phyloP scores from a whole-genome alignment of 2,113 vertebrate genomes.

The Notarius quadriscutis region DNA sequence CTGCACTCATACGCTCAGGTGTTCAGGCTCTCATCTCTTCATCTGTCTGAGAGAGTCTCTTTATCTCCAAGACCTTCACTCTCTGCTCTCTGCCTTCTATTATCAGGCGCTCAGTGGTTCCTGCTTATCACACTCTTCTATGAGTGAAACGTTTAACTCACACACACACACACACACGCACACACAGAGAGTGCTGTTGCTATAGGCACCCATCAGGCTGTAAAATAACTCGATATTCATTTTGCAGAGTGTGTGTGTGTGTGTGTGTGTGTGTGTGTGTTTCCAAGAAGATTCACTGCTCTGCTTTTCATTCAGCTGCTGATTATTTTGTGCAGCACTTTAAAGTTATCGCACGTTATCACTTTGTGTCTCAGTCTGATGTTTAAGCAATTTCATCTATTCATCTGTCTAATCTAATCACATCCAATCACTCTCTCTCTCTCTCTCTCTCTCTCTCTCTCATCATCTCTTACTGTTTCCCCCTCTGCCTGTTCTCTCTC shows the following conservation, averaged over 20 bases:
- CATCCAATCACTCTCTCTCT: background rate
- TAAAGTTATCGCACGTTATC: background rate
- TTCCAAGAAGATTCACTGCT: background rate
- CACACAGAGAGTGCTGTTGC: constrained; percentile 17
- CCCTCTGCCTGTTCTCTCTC: background rate
- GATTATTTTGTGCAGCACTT: constrained; percentile 1
- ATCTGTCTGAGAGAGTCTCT: constrained; percentile 13
- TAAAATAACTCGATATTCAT: constrained; percentile 45
- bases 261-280: constrained; percentile 1
- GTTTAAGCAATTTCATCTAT: constrained; percentile 20
- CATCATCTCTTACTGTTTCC: background rate
- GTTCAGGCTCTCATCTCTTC: constrained; percentile 17
- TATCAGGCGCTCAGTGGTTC: background rate
- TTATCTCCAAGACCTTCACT: constrained; percentile 19
- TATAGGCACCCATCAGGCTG: constrained; percentile 28
- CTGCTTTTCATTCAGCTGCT: constrained; percentile 14
- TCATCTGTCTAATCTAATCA: constrained; percentile 13
- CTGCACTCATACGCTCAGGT: constrained; percentile 10
- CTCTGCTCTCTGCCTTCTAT: background rate
- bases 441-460: background rate
- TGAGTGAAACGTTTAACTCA: constrained; percentile 28
- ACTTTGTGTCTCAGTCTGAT: background rate
- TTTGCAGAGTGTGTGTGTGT: background rate
- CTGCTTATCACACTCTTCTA: constrained; percentile 27
- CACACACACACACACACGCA: constrained; percentile 10